Base-by-base conservation (phyloP, 1,140 invertebrate genomes). In the Gryon sp. region DNA sequence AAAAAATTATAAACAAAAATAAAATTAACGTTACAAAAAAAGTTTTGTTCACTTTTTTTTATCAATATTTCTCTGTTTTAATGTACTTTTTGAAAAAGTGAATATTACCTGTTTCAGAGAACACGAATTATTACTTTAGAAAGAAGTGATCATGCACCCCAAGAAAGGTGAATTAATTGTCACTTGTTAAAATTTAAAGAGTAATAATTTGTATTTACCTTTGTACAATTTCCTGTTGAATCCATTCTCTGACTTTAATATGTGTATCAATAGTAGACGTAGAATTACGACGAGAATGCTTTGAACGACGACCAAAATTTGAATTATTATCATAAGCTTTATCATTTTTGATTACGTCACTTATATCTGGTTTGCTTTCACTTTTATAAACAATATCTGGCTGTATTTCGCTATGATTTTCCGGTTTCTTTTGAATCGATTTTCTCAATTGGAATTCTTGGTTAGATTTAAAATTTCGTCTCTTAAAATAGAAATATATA, bases 171-270 rank as follows among this genome's bases (percentile, higher is more conserved):
- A n/a, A n/a, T n/a, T n/a, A n/a, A n/a, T n/a, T n/a, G n/a, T n/a
- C n/a, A n/a, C n/a, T n/a, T n/a, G n/a, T 9, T n/a, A n/a, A 6
- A 2, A 34, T 34, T 34, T 5, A 34, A 34, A 9, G 4, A 34
- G 8, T n/a, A 3, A 4, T 5, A 34, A 6, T 2, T 34, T 2
- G 30, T 24, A 63, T 77, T 68, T 19, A 88, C 84, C 86, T 90
- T 79, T 93, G 91, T 66, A 93, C 90, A 38, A 93, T 92, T 87
- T 93, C 93, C 70, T 94, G 90, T 1, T 93, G 91, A 73, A 96
- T 96, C 95, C 95, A 96, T 55, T 95, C 94, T 53, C 92, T 91
- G 1, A 96, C 95, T 89, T 95, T 95, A 7, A 94, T 93, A 79
- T 95, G 93, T 0, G 95, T 93, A 81, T 95, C 94, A 63, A 96